Evolutionary conservation across 2,113 vertebrate genomes (phyloP).

Genomic region (Pelvicachromis taeniatus): DNA sequence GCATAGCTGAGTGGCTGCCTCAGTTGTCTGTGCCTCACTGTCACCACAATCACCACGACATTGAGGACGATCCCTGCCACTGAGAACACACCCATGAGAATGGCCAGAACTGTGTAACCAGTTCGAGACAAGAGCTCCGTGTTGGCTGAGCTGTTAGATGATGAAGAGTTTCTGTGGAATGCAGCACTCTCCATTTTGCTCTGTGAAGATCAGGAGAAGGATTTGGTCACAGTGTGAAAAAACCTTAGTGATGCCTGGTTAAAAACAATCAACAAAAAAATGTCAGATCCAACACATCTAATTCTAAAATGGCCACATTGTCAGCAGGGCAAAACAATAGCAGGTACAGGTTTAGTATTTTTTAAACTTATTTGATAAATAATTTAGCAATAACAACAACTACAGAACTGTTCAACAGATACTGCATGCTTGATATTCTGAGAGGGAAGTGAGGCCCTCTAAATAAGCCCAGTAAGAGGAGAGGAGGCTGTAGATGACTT

Average conservation of each 20-base stretch:
- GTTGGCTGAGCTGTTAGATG: background rate
- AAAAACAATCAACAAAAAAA: background rate
- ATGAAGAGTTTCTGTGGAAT: constrained; percentile 23
- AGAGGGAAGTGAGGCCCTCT: background rate
- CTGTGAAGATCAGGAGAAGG: background rate
- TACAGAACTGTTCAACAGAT: background rate
- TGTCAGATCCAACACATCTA: background rate
- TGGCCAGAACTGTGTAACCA: constrained; percentile 61
- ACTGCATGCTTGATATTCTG: background rate
- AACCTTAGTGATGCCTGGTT: background rate
- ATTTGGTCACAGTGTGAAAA: background rate
- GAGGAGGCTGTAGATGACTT: constrained; percentile 19
- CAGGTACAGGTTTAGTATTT: background rate
- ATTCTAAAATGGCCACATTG: background rate
- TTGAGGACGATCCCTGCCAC: constrained; percentile 63
- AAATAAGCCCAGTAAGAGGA: constrained; percentile 32
- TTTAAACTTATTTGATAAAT: background rate
- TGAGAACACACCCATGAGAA: constrained; percentile 68
- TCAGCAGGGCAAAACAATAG: background rate
- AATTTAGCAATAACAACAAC: background rate
- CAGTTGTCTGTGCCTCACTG: constrained; percentile 59
- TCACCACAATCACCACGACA: constrained; percentile 68
- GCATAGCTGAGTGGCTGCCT: constrained; percentile 73
- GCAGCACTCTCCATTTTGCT: constrained; percentile 1
- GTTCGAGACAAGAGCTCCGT: constrained; percentile 50